A percentile compares a stretch with the other conserved stretches of the same genome.
Conservation (phyloP, 1,140 invertebrate genomes). For the Laupala kohalensis region DNA sequence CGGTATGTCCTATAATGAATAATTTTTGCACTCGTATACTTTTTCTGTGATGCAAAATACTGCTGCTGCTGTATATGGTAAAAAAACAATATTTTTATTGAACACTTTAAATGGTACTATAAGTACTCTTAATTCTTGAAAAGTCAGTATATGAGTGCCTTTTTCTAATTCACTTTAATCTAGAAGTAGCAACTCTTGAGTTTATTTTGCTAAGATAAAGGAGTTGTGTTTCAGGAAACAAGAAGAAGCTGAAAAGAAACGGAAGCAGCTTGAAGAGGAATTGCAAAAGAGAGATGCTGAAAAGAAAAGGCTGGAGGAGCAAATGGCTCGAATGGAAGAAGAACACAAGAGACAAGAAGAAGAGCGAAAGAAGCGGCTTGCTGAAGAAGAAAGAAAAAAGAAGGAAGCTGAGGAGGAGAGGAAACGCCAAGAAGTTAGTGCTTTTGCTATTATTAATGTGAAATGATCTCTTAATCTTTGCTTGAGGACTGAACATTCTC, state of each 20-base stretch:
- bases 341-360: constrained; percentile 28
- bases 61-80: too few species aligned
- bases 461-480: too few species aligned
- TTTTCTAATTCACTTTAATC: too few species aligned
- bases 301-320: constrained; percentile 15
- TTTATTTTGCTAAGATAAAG: background rate
- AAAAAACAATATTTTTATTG: too few species aligned
- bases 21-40: too few species aligned
- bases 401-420: constrained; percentile 27
- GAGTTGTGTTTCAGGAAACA: constrained; percentile 24
- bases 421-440: constrained; percentile 31
- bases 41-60: too few species aligned
- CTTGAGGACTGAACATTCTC: too few species aligned
- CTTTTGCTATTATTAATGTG: too few species aligned
- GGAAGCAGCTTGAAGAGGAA: constrained; percentile 16
- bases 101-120: too few species aligned
- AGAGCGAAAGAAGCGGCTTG: constrained; percentile 26
- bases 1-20: constrained; percentile 29
- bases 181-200: background rate
- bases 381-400: constrained; percentile 29
- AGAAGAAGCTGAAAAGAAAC: constrained; percentile 21
- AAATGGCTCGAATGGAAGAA: constrained; percentile 35
- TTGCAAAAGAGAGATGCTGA: constrained; percentile 13
- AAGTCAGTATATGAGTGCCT: too few species aligned
- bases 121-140: too few species aligned